Base-by-base conservation (phyloP, 53 echinoderm and acorn worm species). In the Stichopus horrens region DNA sequence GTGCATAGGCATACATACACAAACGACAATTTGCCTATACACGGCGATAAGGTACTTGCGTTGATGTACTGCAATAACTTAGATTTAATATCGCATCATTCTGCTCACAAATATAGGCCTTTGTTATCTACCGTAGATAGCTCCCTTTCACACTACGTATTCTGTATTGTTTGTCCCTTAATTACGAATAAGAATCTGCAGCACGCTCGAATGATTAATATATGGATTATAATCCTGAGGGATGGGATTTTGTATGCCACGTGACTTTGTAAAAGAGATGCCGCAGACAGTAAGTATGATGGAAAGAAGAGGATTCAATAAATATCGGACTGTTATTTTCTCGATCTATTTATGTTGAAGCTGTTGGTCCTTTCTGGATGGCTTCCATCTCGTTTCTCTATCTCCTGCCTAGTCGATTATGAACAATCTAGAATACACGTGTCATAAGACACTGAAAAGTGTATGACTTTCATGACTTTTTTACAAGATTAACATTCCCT, bases 141-240 rank as follows among this genome's bases (percentile, higher is more conserved):
- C 8, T 63, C 11, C 16, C 10, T 16, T 63, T 63, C 63, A 63
- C 63, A 63, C 63, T 63, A 63, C 0, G 16, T 2, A 37, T 2
- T 37, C 63, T 16, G 63, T 63, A 63, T 63, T 63, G 63, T 63
- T 63, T 63, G 63, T 63, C 63, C 79, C 79, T 53, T 79, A 79
- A 79, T 79, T 55, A 79, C 55, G 55, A 53, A 79, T 53, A 53
- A 79, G 56, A 54, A 53, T 79, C 53, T 16, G 13, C 9, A 13
- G 18, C 55, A 79, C 79, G 79, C 54, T 9, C 53, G 79, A 79
- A 79, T 79, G 79, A 16, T 5, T 75, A 75, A 75, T 75, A 37
- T 37, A 37, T 37, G 37, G 37, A 37, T 63, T 63, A 8, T 63
- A 63, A 63, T 63, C 63, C 63, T 63, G 5, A 63, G 14, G 63